Evolutionary conservation across 2,113 vertebrate species (phyloP).

Genomic region (Tenebrosternarchus preto): DNA sequence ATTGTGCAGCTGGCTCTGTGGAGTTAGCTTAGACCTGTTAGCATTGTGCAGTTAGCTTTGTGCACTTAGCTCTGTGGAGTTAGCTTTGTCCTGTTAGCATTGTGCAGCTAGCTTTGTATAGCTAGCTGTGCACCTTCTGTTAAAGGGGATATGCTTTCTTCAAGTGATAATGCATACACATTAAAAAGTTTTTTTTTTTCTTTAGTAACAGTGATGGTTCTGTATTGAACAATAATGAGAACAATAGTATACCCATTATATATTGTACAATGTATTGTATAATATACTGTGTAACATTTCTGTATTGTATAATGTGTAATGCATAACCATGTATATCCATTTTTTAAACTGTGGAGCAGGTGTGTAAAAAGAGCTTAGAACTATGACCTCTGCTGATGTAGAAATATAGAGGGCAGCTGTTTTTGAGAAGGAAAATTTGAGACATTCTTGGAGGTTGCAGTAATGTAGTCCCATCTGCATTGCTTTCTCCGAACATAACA

Average conservation of each 20-base stretch:
- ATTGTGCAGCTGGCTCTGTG: too few species aligned
- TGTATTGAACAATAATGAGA: neutral
- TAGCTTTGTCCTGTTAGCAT: too few species aligned
- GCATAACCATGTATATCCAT: neutral
- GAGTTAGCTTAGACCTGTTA: too few species aligned
- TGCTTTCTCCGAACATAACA: neutral
- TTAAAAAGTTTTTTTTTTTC: neutral
- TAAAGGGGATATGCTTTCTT: slow-evolving; percentile 72
- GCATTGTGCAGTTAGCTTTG: too few species aligned
- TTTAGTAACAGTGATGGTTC: neutral
- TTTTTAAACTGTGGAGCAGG: neutral
- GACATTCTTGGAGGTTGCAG: slow-evolving; percentile 3
- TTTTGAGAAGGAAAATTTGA: neutral
- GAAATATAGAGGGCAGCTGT: neutral
- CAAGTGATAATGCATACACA: slow-evolving; percentile 51
- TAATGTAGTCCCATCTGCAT: neutral
- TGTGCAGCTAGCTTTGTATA: too few species aligned
- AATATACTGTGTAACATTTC: too few species aligned
- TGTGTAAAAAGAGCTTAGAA: neutral
- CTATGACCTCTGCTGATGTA: neutral
- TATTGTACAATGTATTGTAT: neutral
- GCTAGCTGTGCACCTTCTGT: too few species aligned
- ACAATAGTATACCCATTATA: neutral
- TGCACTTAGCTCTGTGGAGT: too few species aligned
- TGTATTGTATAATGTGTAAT: too few species aligned